Conservation (phyloP, 2,888 invertebrate genomes). For the Archips xylosteana region DNA sequence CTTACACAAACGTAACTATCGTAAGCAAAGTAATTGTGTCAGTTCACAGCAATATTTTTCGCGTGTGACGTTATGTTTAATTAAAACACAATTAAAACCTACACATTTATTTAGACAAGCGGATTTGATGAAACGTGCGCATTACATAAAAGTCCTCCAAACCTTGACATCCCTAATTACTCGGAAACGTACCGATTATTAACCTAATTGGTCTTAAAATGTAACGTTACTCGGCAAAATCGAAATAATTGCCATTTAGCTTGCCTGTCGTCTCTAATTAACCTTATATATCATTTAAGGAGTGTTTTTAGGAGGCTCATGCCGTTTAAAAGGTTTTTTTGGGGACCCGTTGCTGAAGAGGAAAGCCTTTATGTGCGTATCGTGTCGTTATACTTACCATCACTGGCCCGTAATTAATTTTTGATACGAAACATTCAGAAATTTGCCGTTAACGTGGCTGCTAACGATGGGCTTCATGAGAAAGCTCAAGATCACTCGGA, state of each 20-base stretch:
- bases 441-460: too few relatives aligned
- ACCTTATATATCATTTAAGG: constrained; percentile 10
- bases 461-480: too few relatives aligned
- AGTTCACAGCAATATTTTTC: too few relatives aligned
- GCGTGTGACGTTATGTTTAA: too few relatives aligned
- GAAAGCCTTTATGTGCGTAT: background rate
- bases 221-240: constrained; percentile 27
- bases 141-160: background rate
- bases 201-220: constrained; percentile 28
- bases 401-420: too few relatives aligned
- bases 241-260: constrained; percentile 24
- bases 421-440: too few relatives aligned
- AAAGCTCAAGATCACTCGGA: too few relatives aligned
- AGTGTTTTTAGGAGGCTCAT: constrained; percentile 1
- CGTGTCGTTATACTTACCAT: background rate
- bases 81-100: too few relatives aligned
- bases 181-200: constrained; percentile 18
- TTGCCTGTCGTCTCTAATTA: constrained; percentile 12
- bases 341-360: background rate
- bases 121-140: background rate
- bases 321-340: constrained; percentile 17
- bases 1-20: too few relatives aligned
- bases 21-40: too few relatives aligned
- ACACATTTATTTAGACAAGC: background rate
- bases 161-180: background rate